Evolutionary conservation across 2,113 vertebrate species (phyloP), one percentile per base, ranked within the genome.

Genomic region (human): DNA sequence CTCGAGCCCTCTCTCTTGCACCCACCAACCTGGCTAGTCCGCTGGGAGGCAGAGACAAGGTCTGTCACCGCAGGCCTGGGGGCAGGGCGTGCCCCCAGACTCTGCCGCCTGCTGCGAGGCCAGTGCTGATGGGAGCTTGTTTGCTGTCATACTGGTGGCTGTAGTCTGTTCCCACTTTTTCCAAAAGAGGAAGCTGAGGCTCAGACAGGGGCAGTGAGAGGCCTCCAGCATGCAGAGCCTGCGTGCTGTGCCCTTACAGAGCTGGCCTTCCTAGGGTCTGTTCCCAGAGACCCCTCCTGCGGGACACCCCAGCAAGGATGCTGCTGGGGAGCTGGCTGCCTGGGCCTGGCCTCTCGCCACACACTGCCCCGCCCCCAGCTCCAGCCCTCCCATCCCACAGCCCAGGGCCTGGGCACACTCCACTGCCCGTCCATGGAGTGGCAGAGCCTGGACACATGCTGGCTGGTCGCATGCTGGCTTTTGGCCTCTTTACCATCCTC

Each of bases 181-280:
- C 43, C 57, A 55, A 38, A 79, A 25, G 13, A 40, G 57, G n/a
- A 52, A 35, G 59, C 57, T 6, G 12, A 66, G 48, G 14, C 59
- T 48, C 92, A 48, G 14, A 12, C 2, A n/a, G n/a, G 45, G 59
- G 11, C 35, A 55, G 50, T 11, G 52, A 92, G 35, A 43, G 30
- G 32, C 68, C 55, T 70, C 27, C 30, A 3, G 52, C 7, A 4
- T 27, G 38, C 38, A 8, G 50, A 72, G 27, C 40, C 59, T 38
- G 3, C 0, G 6, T 40, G 35, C 89, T 40, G 18, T 1, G 22
- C 5, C 30, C 25, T n/a, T 23, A 35, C 7, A 0, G 12, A 30
- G 12, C 52, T 1, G 1, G 40, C 40, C 32, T 32, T 59, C 50
- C 38, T 43, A 9, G 52, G 17, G 40, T 32, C 91, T 50, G 55